Conservation (phyloP, 1,140 invertebrate genomes). For the Drosophila dunni region DNA sequence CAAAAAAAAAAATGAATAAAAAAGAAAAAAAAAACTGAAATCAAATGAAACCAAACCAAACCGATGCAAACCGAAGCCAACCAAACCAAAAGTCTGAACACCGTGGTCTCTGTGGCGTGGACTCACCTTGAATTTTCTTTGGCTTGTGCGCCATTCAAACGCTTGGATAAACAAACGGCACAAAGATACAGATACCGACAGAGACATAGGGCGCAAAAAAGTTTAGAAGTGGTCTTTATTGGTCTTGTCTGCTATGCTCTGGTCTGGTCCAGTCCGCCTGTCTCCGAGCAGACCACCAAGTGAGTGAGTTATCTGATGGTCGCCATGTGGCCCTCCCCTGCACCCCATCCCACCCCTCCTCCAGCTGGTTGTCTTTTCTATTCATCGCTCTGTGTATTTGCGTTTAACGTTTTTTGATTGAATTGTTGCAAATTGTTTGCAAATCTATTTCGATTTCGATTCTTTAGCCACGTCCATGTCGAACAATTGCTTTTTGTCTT, state of each 20-base stretch:
- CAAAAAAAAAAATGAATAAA: conserved; percentile 17
- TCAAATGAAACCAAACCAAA: conserved; percentile 14
- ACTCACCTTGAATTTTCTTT: conserved; percentile 78
- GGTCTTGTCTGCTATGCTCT: conserved; percentile 39
- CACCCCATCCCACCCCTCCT: neutral
- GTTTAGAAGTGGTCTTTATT: conserved; percentile 61
- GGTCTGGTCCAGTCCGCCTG: conserved; percentile 28
- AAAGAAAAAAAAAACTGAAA: conserved; percentile 25
- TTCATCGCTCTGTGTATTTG: conserved; percentile 66
- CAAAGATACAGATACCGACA: conserved; percentile 28
- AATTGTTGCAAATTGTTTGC: conserved; percentile 83
- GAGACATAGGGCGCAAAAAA: conserved; percentile 61
- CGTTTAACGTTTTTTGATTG: conserved; percentile 83
- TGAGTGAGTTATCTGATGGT: conserved; percentile 83
- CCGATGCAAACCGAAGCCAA: neutral
- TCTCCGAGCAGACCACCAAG: conserved; percentile 66
- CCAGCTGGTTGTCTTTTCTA: conserved; percentile 21
- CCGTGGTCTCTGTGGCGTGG: conserved; percentile 28
- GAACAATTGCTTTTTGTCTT: conserved; percentile 83
- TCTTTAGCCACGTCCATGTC: conserved; percentile 53
- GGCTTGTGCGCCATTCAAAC: conserved; percentile 69
- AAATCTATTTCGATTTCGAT: conserved; percentile 80
- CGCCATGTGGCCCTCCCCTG: conserved; percentile 28
- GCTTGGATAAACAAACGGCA: conserved; percentile 74
- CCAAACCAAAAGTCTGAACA: neutral